Evolutionary conservation across 2,888 invertebrate species (phyloP).

Genomic region (Bruchidius siliquastri): DNA sequence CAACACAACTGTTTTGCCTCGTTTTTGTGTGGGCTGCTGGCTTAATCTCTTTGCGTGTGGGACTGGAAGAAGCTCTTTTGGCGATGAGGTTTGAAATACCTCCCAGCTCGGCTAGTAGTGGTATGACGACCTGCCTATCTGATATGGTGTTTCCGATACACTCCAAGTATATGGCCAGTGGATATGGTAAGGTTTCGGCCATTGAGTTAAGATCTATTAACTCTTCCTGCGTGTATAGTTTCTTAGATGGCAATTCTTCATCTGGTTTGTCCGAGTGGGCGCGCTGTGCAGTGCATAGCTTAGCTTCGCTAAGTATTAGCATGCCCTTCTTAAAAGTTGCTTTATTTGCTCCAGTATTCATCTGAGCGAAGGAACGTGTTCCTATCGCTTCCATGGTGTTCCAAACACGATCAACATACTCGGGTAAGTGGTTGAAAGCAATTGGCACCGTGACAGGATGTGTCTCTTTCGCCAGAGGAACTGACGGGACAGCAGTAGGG

Average conservation of each 20-base stretch:
- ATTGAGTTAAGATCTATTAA: constrained; percentile 18
- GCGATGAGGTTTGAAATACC: too few relatives aligned
- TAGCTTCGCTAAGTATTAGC: constrained; percentile 17
- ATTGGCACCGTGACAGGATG: constrained; percentile 14
- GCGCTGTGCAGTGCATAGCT: constrained; percentile 20
- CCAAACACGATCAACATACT: constrained; percentile 18
- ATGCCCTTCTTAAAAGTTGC: constrained; percentile 21
- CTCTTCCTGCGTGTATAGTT: constrained; percentile 17
- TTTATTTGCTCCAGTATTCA: constrained; percentile 17
- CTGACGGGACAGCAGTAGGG: constrained; percentile 11
- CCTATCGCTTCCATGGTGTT: constrained; percentile 22
- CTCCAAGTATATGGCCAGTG: background rate
- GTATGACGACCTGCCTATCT: background rate
- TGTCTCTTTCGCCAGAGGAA: constrained; percentile 3
- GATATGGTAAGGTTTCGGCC: constrained; percentile 4
- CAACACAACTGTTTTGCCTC: too few relatives aligned
- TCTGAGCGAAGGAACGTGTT: constrained; percentile 15
- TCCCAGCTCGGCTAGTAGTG: background rate
- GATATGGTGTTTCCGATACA: background rate
- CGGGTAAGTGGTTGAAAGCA: constrained; percentile 6
- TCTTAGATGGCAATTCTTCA: constrained; percentile 19
- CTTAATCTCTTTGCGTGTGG: too few relatives aligned
- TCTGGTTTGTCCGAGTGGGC: constrained; percentile 20
- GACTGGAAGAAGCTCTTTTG: too few relatives aligned
- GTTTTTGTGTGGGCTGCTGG: too few relatives aligned